Evolutionary conservation across 2,888 invertebrate species (phyloP), one percentile per base, ranked within the genome.

Genomic region (Agrochola lota): DNA sequence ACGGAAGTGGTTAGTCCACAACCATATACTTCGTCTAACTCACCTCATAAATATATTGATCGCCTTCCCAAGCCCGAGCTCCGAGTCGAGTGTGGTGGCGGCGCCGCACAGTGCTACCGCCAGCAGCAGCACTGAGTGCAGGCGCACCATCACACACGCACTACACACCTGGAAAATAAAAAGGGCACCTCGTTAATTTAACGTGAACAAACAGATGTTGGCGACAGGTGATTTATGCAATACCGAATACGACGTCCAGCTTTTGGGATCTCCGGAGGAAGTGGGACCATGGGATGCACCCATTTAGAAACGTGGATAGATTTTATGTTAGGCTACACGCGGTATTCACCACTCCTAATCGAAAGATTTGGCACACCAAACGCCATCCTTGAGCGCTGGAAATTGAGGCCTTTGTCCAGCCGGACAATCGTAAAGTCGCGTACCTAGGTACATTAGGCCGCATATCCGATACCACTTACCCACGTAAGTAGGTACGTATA

Each of bases 11-110:
- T n/a, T 7, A 11, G 35, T 68, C 52, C 26, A 15, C 12, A 55
- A 15, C 7, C 15, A 26, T 26, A n/a, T 8, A 64, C 20, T 0
- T 57, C 8, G 23, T 8, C 6, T 9, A 43, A 23, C 69, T 73
- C 80, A 95, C 96, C 96, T 96, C 93, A 97, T 97, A 87, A 99
- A 99, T 91, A 99, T 97, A 94, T 99, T 98, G 91, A 99, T 98
- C 83, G 98, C 98, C 91, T 98, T 98, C 88, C 99, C 99, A 85
- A 98, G 97, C 87, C 98, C 97, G 74, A 98, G 97, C 91, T 97
- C 97, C 49, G 97, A 97, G 93, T 97, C 97, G 77, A 94, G 94
- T 95, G 95, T 93, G 96, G 94, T 93, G 96, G 97, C 97, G 97
- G 97, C 97, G 96, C 97, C 94, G 97, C 97, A 95, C 97, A 96